A percentile compares a stretch with the other conserved stretches of the same genome.
These are phyloP conservation scores for Ophion ellenae DNA, from an alignment of 2,888 invertebrate genomes.

Conservation along the genomic window DNA sequence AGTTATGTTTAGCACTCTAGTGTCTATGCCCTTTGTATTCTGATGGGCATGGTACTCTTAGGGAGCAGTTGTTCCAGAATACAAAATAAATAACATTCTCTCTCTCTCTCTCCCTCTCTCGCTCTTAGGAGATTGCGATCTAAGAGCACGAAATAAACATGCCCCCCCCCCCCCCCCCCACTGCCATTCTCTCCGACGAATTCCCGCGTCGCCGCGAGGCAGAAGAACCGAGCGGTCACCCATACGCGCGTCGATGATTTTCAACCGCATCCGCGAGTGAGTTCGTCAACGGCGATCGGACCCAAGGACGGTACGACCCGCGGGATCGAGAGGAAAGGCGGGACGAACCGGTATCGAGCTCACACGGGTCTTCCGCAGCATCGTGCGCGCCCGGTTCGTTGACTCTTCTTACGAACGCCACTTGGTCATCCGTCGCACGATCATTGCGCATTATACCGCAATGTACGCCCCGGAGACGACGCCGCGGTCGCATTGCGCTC, in stretches of 20 bases:
- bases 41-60: neutral
- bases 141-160: no score
- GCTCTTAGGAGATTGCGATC: no score
- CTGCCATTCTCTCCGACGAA: neutral
- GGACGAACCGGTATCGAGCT: conserved; percentile 37
- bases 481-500: neutral
- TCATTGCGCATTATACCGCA: conserved; percentile 8
- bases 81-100: neutral
- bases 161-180: no score
- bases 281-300: conserved; percentile 50
- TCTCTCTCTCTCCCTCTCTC: no score
- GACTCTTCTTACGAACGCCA: conserved; percentile 23
- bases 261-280: conserved; percentile 13
- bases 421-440: neutral
- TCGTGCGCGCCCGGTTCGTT: conserved; percentile 7
- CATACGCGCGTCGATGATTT: conserved; percentile 37
- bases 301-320: neutral
- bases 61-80: neutral
- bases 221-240: conserved; percentile 49
- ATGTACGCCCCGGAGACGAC: neutral
- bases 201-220: neutral
- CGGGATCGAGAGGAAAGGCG: neutral
- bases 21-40: neutral
- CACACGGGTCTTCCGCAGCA: neutral
- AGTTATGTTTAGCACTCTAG: no score